Conservation (phyloP, 2,888 invertebrate species). For the Dichetophora obliterata region DNA sequence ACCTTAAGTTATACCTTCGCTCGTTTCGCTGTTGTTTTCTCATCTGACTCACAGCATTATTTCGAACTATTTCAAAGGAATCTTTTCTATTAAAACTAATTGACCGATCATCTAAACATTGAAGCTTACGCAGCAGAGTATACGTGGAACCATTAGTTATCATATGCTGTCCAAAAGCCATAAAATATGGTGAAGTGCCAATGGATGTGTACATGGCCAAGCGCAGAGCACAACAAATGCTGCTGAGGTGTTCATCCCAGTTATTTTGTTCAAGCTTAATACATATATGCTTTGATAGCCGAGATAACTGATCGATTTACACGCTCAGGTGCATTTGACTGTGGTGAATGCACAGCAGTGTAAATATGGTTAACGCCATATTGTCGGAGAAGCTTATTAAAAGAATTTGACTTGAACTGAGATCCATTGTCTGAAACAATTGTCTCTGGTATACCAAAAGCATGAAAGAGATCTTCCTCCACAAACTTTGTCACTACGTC, state of each 20-base stretch:
- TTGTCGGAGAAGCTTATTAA: too few relatives aligned
- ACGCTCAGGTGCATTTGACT: too few relatives aligned
- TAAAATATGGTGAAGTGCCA: conserved; percentile 5
- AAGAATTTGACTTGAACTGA: too few relatives aligned
- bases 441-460: conserved; percentile 31
- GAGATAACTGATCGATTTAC: too few relatives aligned
- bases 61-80: conserved; percentile 10
- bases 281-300: conserved; percentile 37
- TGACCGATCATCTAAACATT: conserved; percentile 30
- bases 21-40: conserved; percentile 5
- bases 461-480: too few relatives aligned
- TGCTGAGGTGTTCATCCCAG: conserved; percentile 43
- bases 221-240: too few relatives aligned
- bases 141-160: neutral
- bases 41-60: neutral
- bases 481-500: conserved; percentile 44
- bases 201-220: too few relatives aligned
- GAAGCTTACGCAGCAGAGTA: too few relatives aligned
- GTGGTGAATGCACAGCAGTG: too few relatives aligned
- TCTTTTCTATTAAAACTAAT: conserved; percentile 21
- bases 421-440: too few relatives aligned
- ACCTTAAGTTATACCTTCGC: neutral
- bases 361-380: too few relatives aligned
- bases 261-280: conserved; percentile 38
- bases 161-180: conserved; percentile 6